Evolutionary conservation across 2,113 vertebrate genomes (phyloP).

Genomic region (Carassius carassius): DNA sequence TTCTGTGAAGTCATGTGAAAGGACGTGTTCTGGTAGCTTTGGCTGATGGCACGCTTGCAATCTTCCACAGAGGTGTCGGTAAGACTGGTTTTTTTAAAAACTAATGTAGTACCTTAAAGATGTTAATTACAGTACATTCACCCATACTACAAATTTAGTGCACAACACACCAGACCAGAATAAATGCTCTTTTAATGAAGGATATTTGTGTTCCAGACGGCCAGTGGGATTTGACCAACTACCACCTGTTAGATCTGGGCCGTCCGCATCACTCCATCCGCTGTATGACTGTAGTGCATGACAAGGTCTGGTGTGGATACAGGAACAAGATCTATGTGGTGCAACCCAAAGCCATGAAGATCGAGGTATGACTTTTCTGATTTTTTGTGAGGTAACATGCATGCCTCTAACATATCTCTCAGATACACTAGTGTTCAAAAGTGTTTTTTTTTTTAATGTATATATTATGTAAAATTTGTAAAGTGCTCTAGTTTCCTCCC

Average conservation of each 20-base stretch:
- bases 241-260: constrained; percentile 93
- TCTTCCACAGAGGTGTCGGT: constrained; percentile 96
- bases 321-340: constrained; percentile 97
- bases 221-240: constrained; percentile 97
- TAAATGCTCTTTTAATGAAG: background rate
- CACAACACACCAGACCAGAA: background rate
- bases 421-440: too few relatives aligned
- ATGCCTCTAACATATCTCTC: too few relatives aligned
- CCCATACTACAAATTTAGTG: background rate
- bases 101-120: background rate
- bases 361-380: constrained; percentile 80
- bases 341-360: constrained; percentile 97
- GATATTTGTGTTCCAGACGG: constrained; percentile 79
- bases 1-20: constrained; percentile 87
- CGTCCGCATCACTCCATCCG: constrained; percentile 91
- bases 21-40: constrained; percentile 94
- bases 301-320: constrained; percentile 98
- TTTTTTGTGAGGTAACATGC: background rate
- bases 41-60: constrained; percentile 92
- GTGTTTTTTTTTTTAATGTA: background rate
- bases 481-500: too few relatives aligned
- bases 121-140: background rate
- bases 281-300: constrained; percentile 96
- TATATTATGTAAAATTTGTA: too few relatives aligned
- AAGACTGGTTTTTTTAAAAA: constrained; percentile 57